phyloP scores from a whole-genome alignment of 2,113 vertebrate species.

The Agelaius phoeniceus region DNA sequence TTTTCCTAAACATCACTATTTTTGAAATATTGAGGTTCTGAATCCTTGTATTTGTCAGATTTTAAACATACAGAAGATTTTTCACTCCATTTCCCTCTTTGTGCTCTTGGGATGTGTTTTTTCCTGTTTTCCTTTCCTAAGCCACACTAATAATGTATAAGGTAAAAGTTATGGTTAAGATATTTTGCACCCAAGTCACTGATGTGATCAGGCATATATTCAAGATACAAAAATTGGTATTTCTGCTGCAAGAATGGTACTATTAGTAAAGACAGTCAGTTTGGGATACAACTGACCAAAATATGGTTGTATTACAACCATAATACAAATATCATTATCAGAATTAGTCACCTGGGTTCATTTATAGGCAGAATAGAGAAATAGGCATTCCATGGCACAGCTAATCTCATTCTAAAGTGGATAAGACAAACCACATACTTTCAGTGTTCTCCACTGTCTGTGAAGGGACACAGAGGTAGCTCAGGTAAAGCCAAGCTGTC shows the following conservation, averaged over 20 bases:
- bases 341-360: background rate
- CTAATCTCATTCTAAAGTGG: background rate
- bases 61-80: background rate
- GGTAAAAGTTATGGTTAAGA: background rate
- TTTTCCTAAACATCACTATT: background rate
- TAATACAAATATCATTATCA: background rate
- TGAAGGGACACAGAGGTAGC: background rate
- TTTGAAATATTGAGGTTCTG: background rate
- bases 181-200: background rate
- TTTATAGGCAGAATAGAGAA: background rate
- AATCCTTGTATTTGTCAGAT: background rate
- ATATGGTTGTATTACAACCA: background rate
- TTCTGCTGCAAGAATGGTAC: background rate
- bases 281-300: background rate
- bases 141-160: background rate
- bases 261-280: background rate
- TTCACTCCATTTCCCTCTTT: background rate
- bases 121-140: background rate
- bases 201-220: background rate
- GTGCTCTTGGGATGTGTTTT: background rate
- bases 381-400: background rate
- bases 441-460: background rate
- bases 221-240: background rate
- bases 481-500: background rate
- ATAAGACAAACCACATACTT: background rate